A percentile compares a stretch with the other conserved stretches of the same genome.
Conservation (phyloP, 2,797 vertebrate species). For the Peromyscus melanophrys region DNA sequence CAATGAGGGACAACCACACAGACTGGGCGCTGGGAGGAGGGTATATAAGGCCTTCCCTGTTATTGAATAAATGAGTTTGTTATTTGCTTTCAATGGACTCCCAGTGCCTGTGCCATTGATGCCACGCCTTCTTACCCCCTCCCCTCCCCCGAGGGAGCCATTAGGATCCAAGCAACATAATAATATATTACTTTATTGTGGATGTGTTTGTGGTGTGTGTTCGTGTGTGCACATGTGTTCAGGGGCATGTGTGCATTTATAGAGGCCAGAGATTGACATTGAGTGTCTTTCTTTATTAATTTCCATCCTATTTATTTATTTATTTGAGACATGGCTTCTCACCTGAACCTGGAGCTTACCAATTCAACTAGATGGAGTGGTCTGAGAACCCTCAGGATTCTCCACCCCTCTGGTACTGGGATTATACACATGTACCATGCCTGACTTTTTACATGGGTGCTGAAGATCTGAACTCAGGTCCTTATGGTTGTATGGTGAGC, state of each 20-base stretch:
- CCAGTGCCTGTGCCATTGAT: too few species aligned
- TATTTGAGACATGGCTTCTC: background rate
- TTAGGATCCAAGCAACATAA: too few species aligned
- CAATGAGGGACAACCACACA: too few species aligned
- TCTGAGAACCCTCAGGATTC: background rate
- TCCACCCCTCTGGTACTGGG: too few species aligned
- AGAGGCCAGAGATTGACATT: background rate
- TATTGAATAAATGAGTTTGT: too few species aligned
- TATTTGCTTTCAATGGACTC: too few species aligned
- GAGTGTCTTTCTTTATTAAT: background rate
- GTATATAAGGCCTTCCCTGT: too few species aligned
- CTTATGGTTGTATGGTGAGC: background rate
- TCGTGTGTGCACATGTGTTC: background rate
- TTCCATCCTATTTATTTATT: background rate
- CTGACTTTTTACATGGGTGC: background rate
- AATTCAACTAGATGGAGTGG: background rate
- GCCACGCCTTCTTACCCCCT: too few species aligned
- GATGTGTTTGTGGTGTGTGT: background rate
- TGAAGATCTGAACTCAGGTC: background rate
- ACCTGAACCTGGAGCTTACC: background rate
- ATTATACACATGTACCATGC: background rate
- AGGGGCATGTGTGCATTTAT: background rate
- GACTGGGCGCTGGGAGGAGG: too few species aligned
- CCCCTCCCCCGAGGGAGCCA: too few species aligned
- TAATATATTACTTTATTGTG: background rate